Conservation (phyloP, 2,113 vertebrate species). For the Nothobranchius furzeri region DNA sequence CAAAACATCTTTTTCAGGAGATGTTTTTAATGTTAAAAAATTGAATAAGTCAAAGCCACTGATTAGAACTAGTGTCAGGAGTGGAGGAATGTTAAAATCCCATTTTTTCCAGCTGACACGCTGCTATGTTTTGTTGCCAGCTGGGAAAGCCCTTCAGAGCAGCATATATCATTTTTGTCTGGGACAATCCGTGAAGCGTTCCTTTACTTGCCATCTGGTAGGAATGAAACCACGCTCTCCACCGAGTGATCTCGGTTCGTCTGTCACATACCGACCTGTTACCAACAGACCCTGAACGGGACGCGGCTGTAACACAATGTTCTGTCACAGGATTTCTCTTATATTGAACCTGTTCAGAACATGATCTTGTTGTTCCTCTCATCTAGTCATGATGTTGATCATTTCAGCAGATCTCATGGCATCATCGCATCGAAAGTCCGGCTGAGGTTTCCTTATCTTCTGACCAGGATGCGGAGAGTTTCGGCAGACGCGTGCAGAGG, state of each 20-base stretch:
- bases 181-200: conserved; percentile 54
- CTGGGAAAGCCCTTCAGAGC: conserved; percentile 45
- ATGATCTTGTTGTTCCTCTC: not conserved
- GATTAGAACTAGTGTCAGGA: not conserved
- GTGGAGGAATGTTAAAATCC: conserved; percentile 6
- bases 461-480: not conserved
- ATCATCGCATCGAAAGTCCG: conserved; percentile 2
- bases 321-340: conserved; percentile 18
- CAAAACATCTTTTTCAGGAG: too few species aligned
- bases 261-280: conserved; percentile 61
- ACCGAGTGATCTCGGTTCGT: conserved; percentile 60
- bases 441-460: not conserved
- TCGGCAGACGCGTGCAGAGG: conserved; percentile 3
- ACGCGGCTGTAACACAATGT: conserved; percentile 37
- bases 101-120: conserved; percentile 30
- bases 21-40: too few species aligned
- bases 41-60: too few species aligned
- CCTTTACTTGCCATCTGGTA: conserved; percentile 61
- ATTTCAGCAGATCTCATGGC: conserved; percentile 25
- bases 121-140: conserved; percentile 14
- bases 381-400: conserved; percentile 9
- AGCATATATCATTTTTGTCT: conserved; percentile 47
- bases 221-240: conserved; percentile 55
- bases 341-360: conserved; percentile 11
- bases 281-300: conserved; percentile 26